Evolutionary conservation across 2,797 vertebrate species (phyloP).

Genomic region (Peromyscus nudipes): DNA sequence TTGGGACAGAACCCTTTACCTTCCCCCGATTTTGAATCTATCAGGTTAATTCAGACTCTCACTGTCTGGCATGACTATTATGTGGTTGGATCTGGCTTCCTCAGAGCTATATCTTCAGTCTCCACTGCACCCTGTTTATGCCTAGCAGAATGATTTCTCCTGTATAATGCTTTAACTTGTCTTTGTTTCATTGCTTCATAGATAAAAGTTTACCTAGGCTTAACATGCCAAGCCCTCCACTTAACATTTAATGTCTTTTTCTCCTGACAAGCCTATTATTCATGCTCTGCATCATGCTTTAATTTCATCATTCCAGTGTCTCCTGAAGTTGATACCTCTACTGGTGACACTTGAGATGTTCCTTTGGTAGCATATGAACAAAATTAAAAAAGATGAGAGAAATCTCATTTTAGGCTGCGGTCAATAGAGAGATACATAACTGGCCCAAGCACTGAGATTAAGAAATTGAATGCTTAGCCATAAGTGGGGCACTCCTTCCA

Average conservation of each 20-base stretch:
- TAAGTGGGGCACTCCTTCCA: neutral
- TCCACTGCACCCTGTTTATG: neutral
- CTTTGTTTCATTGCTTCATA: neutral
- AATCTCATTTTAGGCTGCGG: neutral
- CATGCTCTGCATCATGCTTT: neutral
- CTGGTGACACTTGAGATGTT: neutral
- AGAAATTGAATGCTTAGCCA: neutral
- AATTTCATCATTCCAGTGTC: constrained; percentile 41
- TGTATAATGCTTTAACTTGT: neutral
- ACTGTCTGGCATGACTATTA: neutral
- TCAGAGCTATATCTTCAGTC: neutral
- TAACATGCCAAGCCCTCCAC: neutral
- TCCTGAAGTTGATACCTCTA: constrained; percentile 4
- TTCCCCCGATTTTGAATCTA: neutral
- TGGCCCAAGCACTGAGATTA: neutral
- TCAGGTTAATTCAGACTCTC: neutral
- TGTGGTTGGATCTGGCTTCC: neutral
- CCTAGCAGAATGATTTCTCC: neutral
- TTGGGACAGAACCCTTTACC: neutral
- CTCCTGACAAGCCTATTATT: neutral
- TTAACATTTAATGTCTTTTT: neutral
- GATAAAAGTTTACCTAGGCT: neutral
- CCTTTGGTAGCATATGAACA: neutral
- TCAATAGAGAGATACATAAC: neutral
- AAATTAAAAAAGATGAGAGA: neutral